Percentiles rank a stretch among this genome's conserved stretches.
These are phyloP conservation scores for Luperina nickerlii DNA, from an alignment of 2,888 invertebrate species.

Conservation along the genomic window DNA sequence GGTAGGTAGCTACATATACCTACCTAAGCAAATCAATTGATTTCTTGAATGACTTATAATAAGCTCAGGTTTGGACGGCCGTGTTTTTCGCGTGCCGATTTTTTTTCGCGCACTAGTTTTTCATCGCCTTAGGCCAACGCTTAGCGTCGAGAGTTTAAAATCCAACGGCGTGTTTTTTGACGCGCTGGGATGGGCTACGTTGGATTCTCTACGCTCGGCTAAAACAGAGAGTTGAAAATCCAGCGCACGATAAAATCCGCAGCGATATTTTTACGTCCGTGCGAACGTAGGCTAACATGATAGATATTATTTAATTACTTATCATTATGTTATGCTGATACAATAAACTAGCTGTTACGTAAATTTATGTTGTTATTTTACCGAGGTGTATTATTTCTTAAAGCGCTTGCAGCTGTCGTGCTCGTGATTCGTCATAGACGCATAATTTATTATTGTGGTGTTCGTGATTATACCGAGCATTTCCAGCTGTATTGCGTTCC, in stretches of 20 bases:
- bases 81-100: too few relatives aligned
- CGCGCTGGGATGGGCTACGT: background rate
- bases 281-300: background rate
- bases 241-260: background rate
- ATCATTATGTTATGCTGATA: conserved; percentile 7
- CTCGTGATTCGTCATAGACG: too few relatives aligned
- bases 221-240: background rate
- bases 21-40: background rate
- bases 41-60: too few relatives aligned
- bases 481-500: too few relatives aligned
- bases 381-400: background rate
- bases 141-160: background rate
- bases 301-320: conserved; percentile 17
- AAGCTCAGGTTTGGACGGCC: too few relatives aligned
- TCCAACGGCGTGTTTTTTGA: background rate
- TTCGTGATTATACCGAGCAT: too few relatives aligned
- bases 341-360: conserved; percentile 20
- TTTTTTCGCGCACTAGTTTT: background rate
- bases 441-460: too few relatives aligned
- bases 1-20: background rate
- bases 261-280: background rate
- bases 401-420: too few relatives aligned
- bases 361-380: conserved; percentile 21
- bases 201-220: background rate
- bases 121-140: background rate